Evolutionary conservation across 37 sponge, comb jelly and placozoan genomes (phyloP), one percentile per base, ranked within the genome.

Genomic region (Halisarca cf. caerulea): DNA sequence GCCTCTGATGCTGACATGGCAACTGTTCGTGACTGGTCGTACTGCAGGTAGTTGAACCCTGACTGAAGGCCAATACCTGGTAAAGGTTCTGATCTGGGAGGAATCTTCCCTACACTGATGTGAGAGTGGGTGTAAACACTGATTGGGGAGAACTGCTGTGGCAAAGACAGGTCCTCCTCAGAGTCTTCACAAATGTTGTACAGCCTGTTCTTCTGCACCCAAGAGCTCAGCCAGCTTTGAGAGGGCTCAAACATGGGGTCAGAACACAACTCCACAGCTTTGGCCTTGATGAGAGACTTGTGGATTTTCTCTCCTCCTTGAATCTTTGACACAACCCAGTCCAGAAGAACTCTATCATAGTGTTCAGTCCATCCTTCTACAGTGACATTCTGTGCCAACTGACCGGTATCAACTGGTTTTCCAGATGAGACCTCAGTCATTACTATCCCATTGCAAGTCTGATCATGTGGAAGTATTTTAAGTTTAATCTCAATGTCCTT

Each of bases 241-340:
- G 93, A 74, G 23, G 93, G 59, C 24, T 84, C 80, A 78, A 93
- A 93, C 40, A 82, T 82, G 17, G 87, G 66, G 34, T 80, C 74
- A 2, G 90, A 71, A 42, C 85, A 89, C 53, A 93, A 45, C 71
- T 93, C 93, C 59, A 80, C 20, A 9, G 93, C 93, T 57, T 77
- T 87, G 30, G 89, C 93, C 42, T 84, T 83, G 68, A 93, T 66
- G 80, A 86, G 71, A 0, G 62, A 57, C 36, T 89, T 84, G 36
- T 57, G 87, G 37, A 89, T 85, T 23, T 84, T 87, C n/a, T 87
- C 88, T 6, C 88, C 90, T 25, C 84, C 81, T 36, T 93, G 85
- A 81, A 90, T 89, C 7, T 86, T 58, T 61, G 89, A 87, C 35
- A 93, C 87, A 35, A 93, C 55, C 93, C 93, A 93, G 27, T 89